A percentile compares a stretch with the other conserved stretches of the same genome.
These are phyloP conservation scores for Sesamia inferens DNA, from an alignment of 2,888 invertebrate species.

Conservation along the genomic window DNA sequence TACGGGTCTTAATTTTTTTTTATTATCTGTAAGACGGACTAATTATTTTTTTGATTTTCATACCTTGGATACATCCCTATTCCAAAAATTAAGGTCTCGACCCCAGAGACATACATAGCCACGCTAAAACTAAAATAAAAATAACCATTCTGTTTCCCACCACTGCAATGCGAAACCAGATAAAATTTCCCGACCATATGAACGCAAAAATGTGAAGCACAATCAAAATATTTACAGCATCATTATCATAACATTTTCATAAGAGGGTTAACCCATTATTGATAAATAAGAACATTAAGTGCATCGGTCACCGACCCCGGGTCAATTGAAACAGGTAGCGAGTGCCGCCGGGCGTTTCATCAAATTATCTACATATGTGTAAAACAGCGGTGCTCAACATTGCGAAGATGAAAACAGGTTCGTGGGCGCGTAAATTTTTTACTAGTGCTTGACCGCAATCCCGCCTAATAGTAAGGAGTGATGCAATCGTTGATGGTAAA, in stretches of 20 bases:
- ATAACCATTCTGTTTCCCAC: not conserved
- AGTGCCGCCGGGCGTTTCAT: conserved; percentile 51
- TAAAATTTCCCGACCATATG: not conserved
- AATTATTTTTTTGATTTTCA: too few relatives aligned
- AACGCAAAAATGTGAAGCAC: conserved; percentile 7
- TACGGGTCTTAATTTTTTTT: too few relatives aligned
- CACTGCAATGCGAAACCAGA: conserved; percentile 2
- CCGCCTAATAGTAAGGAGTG: too few relatives aligned
- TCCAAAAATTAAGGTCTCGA: conserved; percentile 12
- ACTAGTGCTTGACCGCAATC: too few relatives aligned
- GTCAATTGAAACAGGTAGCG: conserved; percentile 56
- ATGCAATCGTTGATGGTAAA: too few relatives aligned
- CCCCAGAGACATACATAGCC: conserved; percentile 2
- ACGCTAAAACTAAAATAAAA: conserved; percentile 5
- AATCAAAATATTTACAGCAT: conserved; percentile 35
- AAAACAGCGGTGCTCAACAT: conserved; percentile 45
- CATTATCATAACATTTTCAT: conserved; percentile 32
- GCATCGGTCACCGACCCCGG: conserved; percentile 58
- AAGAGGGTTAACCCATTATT: conserved; percentile 45
- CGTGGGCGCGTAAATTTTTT: not conserved
- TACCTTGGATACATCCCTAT: too few relatives aligned
- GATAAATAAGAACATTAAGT: conserved; percentile 59
- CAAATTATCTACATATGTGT: conserved; percentile 57
- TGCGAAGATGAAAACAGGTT: conserved; percentile 14
- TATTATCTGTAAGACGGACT: too few relatives aligned